Evolutionary conservation across 2,797 vertebrate species (phyloP).

Genomic region (Cryptoblepharus egeriae): DNA sequence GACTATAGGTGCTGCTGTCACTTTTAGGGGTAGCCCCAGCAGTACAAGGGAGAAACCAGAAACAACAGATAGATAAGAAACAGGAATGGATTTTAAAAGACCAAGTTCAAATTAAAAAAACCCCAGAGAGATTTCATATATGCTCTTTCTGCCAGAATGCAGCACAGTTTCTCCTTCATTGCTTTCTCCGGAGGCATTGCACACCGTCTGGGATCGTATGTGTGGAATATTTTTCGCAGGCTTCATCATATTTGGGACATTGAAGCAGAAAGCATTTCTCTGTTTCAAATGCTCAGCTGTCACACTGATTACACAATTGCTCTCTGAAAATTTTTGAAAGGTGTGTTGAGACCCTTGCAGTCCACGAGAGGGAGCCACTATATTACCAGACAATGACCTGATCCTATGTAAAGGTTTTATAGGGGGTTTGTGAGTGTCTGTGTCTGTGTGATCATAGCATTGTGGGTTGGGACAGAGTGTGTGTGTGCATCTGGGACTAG

Average conservation of each 20-base stretch:
- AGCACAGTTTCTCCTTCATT: background rate
- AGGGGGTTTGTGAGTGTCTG: no score
- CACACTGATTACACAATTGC: slow-evolving; percentile 2
- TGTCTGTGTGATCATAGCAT: background rate
- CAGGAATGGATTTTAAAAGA: background rate
- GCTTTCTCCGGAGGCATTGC: slow-evolving; percentile 1
- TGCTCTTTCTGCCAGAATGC: background rate
- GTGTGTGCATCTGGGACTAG: background rate
- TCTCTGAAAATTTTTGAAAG: background rate
- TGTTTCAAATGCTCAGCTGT: background rate
- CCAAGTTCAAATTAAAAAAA: background rate
- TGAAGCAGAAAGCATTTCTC: slow-evolving; percentile 22
- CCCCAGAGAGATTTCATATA: background rate
- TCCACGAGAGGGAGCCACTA: background rate
- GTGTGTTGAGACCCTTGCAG: background rate
- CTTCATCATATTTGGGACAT: background rate
- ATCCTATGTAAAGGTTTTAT: background rate
- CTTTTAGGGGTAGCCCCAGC: background rate
- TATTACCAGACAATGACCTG: background rate
- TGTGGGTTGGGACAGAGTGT: background rate
- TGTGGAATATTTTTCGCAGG: background rate
- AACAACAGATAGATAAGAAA: background rate
- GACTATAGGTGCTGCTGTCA: background rate
- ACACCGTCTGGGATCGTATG: background rate
- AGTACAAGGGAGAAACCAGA: background rate